A percentile compares a stretch with the other conserved stretches of the same genome.
Evolutionary conservation across 92 coral and sea anemone genomes (phyloP).

Genomic region (Palythoa grandiflora): DNA sequence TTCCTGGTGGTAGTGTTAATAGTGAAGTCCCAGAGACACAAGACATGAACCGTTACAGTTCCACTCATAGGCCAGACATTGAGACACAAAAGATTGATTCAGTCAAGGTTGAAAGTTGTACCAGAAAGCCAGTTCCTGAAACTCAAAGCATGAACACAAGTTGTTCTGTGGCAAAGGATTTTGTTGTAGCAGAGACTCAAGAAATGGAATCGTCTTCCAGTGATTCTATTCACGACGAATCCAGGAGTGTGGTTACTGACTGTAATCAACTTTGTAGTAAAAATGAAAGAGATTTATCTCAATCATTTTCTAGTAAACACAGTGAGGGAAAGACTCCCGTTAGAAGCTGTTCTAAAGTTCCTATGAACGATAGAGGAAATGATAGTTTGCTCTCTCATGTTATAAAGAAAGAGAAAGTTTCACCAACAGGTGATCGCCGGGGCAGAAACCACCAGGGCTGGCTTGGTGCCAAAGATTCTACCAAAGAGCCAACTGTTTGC

Average conservation of each 20-base stretch:
- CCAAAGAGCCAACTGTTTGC: background rate
- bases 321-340: background rate
- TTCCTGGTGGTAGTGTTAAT: background rate
- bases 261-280: background rate
- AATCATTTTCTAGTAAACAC: background rate
- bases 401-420: slow-evolving; percentile 27
- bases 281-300: background rate
- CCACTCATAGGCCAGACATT: background rate
- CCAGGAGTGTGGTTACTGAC: slow-evolving; percentile 9
- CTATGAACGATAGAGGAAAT: background rate
- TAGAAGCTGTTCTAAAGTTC: background rate
- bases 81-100: background rate
- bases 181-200: slow-evolving; percentile 22
- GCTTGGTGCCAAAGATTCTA: slow-evolving; percentile 13
- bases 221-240: background rate
- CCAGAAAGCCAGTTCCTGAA: slow-evolving; percentile 1
- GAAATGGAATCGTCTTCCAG: background rate
- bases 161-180: background rate
- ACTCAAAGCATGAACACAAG: slow-evolving; percentile 1
- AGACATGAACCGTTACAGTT: background rate
- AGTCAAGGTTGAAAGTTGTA: background rate
- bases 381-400: background rate
- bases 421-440: background rate
- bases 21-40: slow-evolving; percentile 26
- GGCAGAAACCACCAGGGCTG: background rate